Percentiles rank a stretch among this genome's conserved stretches.
Evolutionary conservation across 2,888 invertebrate genomes (phyloP).

Genomic region (Syrphus vitripennis): DNA sequence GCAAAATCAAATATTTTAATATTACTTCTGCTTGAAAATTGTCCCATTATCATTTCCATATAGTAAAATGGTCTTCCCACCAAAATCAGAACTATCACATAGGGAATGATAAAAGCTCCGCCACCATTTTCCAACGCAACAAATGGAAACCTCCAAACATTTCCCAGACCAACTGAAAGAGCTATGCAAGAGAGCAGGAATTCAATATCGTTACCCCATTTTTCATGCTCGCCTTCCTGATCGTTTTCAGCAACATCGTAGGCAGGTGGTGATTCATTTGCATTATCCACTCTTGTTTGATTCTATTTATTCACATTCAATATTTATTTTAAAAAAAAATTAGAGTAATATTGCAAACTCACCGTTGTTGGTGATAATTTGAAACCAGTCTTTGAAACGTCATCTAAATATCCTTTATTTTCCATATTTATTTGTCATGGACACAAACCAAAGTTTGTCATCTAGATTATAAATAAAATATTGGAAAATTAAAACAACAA

Average conservation of each 20-base stretch:
- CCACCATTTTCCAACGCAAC: conserved; percentile 86
- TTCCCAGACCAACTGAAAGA: conserved; percentile 85
- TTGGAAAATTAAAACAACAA: neutral
- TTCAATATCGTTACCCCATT: conserved; percentile 85
- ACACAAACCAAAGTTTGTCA: neutral
- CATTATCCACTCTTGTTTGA: neutral
- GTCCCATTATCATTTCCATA: conserved; percentile 88
- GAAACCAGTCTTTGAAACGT: conserved; percentile 13
- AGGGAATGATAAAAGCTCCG: conserved; percentile 86
- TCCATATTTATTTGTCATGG: conserved; percentile 39
- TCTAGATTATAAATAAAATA: conserved; percentile 23
- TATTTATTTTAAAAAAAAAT: neutral
- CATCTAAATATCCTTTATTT: conserved; percentile 52
- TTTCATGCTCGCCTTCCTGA: conserved; percentile 75
- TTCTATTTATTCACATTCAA: neutral
- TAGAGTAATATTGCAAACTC: neutral
- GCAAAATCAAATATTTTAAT: conserved; percentile 85
- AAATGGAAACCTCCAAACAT: conserved; percentile 86
- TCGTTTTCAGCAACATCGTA: neutral
- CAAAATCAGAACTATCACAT: conserved; percentile 84
- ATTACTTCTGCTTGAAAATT: conserved; percentile 87
- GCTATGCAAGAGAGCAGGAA: conserved; percentile 84
- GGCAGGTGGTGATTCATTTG: neutral
- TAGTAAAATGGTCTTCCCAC: conserved; percentile 88
- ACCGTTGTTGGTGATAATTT: neutral